Percentiles rank a stretch among this genome's conserved stretches.
Conservation (phyloP, 2,888 invertebrate genomes). For the Anaspis maculata region DNA sequence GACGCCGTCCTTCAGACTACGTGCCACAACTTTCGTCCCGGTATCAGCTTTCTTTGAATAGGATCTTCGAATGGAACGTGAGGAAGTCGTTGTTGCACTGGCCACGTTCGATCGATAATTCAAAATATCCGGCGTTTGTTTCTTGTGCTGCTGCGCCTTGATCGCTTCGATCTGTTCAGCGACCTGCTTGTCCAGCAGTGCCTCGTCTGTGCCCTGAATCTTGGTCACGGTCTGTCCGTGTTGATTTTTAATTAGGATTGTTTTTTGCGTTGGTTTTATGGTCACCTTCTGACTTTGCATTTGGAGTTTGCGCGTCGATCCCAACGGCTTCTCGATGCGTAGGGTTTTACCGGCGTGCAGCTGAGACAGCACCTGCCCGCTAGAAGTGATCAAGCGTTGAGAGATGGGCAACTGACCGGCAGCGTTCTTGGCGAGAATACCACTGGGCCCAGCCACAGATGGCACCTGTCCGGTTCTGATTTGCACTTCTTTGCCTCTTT, state of each 20-base stretch:
- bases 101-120: conserved; percentile 5
- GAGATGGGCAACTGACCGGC: too few species aligned
- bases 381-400: conserved; percentile 8
- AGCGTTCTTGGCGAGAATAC: too few species aligned
- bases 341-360: too few species aligned
- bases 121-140: conserved; percentile 15
- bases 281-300: conserved; percentile 10
- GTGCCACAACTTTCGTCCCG: conserved; percentile 1
- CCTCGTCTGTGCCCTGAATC: conserved; percentile 33
- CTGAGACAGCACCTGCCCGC: conserved; percentile 8
- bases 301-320: conserved; percentile 8
- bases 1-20: conserved; percentile 10
- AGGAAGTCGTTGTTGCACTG: conserved; percentile 2
- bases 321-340: conserved; percentile 4
- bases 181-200: conserved; percentile 34
- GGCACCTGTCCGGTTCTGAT: too few species aligned
- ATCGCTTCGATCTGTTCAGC: conserved; percentile 41
- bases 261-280: conserved; percentile 24
- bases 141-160: conserved; percentile 24
- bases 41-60: conserved; percentile 18
- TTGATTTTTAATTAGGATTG: conserved; percentile 39
- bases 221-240: conserved; percentile 38
- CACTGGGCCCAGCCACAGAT: too few species aligned
- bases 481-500: conserved; percentile 14
- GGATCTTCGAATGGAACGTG: conserved; percentile 10